Evolutionary conservation across 2,113 vertebrate species (phyloP).

Genomic region (Phyllopteryx taeniolatus): DNA sequence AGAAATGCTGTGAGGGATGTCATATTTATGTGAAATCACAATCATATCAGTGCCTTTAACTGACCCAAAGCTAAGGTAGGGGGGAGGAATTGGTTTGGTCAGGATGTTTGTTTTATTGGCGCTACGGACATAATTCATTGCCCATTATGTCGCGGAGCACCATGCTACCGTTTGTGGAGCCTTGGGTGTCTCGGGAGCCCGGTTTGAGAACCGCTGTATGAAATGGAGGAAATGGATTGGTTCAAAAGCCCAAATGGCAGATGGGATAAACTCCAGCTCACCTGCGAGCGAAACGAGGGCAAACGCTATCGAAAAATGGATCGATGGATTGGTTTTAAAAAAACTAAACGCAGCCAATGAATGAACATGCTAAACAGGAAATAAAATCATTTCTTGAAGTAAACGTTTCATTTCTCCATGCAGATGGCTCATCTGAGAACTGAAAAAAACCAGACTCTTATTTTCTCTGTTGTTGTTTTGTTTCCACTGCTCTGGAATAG

Average conservation of each 20-base stretch:
- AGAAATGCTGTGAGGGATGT: neutral
- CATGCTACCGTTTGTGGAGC: too few species aligned
- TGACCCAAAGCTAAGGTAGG: neutral
- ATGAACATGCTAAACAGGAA: neutral
- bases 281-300: too few species aligned
- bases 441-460: conserved; percentile 55
- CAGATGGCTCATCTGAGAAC: conserved; percentile 62
- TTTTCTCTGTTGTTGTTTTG: conserved; percentile 23
- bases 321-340: too few species aligned
- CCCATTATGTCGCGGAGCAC: too few species aligned
- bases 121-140: too few species aligned
- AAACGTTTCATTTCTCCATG: conserved; percentile 3
- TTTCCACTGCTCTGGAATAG: conserved; percentile 41
- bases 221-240: neutral
- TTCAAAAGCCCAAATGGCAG: too few species aligned
- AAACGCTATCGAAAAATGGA: too few species aligned
- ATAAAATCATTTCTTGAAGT: neutral
- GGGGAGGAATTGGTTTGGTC: too few species aligned
- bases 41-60: neutral
- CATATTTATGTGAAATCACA: neutral
- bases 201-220: neutral
- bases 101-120: too few species aligned
- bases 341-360: neutral
- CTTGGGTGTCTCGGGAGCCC: too few species aligned
- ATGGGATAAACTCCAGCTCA: neutral